phyloP scores from a whole-genome alignment of 2,797 vertebrate genomes.

The Gymnopithys bicolor region DNA sequence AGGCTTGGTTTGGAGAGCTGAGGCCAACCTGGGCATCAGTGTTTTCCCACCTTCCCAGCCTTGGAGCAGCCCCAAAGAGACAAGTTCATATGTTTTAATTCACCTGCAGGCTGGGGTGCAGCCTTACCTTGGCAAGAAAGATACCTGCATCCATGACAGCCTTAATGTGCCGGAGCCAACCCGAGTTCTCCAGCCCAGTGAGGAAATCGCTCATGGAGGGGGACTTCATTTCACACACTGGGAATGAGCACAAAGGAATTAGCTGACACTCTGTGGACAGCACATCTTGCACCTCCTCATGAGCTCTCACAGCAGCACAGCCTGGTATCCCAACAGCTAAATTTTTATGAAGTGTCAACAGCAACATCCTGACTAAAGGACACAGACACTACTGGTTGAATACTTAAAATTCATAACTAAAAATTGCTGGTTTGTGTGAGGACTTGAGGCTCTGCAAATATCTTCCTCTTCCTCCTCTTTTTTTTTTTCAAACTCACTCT shows the following conservation, averaged over 20 bases:
- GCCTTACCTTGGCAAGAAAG: constrained; percentile 82
- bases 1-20: background rate
- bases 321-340: background rate
- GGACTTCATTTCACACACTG: constrained; percentile 83
- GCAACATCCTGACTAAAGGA: background rate
- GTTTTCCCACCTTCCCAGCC: background rate
- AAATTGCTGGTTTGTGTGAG: background rate
- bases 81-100: background rate
- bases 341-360: background rate
- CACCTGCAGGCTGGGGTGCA: background rate
- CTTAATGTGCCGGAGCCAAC: constrained; percentile 86
- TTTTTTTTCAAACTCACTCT: background rate
- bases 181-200: constrained; percentile 83
- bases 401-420: fast-evolving
- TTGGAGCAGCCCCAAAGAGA: background rate
- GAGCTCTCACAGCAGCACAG: background rate
- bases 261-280: background rate
- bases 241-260: background rate
- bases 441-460: background rate
- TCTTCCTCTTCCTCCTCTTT: background rate
- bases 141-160: constrained; percentile 83
- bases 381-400: background rate
- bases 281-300: background rate
- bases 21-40: background rate
- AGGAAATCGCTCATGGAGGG: constrained; percentile 86